Evolutionary conservation across 1,140 invertebrate genomes (phyloP).

Genomic region (Pogonomyrmex californicus): DNA sequence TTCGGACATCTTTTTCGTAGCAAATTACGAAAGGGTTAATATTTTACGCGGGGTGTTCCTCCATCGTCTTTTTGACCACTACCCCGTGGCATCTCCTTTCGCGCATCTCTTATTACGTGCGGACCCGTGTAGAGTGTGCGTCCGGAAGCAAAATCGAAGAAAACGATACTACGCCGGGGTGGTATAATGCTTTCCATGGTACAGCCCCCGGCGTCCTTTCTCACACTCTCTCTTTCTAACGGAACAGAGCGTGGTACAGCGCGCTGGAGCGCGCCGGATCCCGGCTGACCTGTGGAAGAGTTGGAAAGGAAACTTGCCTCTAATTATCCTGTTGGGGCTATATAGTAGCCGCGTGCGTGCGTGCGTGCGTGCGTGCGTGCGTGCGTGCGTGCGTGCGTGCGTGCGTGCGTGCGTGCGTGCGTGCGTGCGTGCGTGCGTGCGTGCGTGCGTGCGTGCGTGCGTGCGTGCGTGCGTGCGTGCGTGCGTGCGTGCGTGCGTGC

Average conservation of each 20-base stretch:
- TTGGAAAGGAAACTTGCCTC: slow-evolving; percentile 68
- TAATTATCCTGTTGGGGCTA: slow-evolving; percentile 73
- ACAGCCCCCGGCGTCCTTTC: slow-evolving; percentile 46
- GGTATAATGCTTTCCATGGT: slow-evolving; percentile 41
- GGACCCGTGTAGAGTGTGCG: not conserved
- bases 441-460: not conserved
- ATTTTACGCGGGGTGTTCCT: not conserved
- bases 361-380: slow-evolving; percentile 17
- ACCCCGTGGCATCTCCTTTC: slow-evolving; percentile 6
- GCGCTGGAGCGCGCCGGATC: slow-evolving; percentile 36
- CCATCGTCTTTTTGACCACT: slow-evolving; percentile 31
- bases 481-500: not conserved
- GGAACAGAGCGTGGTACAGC: slow-evolving; percentile 43
- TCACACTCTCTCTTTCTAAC: slow-evolving; percentile 59
- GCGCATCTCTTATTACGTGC: not conserved
- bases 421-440: slow-evolving; percentile 6
- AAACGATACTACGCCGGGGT: slow-evolving; percentile 49
- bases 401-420: not conserved
- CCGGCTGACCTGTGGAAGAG: slow-evolving; percentile 45
- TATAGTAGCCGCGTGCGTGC: slow-evolving; percentile 49
- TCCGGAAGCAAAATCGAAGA: slow-evolving; percentile 63
- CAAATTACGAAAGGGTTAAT: slow-evolving; percentile 7
- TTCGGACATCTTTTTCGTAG: not conserved
- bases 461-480: slow-evolving; percentile 1
- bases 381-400: not conserved